Conservation (phyloP, 2,797 vertebrate species). For the Odontamblyopus lacepedii region DNA sequence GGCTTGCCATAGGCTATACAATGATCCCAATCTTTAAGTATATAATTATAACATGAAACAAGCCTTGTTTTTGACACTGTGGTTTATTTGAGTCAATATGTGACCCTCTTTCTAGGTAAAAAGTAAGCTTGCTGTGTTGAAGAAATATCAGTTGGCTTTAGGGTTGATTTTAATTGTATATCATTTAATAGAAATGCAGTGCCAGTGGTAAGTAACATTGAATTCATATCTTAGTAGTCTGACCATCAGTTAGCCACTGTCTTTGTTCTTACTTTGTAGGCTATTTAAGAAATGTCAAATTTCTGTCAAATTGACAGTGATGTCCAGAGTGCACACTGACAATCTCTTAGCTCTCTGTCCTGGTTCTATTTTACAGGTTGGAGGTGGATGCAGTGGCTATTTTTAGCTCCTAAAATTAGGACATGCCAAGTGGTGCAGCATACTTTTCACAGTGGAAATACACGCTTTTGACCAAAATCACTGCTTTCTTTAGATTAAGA, state of each 20-base stretch:
- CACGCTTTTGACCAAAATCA: not conserved
- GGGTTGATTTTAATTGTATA: no score
- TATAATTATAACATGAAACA: no score
- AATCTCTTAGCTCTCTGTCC: constrained; percentile 6
- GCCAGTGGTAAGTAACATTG: no score
- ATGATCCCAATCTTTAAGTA: no score
- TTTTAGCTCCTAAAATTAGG: constrained; percentile 45
- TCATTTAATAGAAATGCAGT: no score
- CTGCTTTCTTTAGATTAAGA: not conserved
- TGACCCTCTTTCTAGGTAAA: no score
- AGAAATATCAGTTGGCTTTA: no score
- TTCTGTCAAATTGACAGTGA: not conserved
- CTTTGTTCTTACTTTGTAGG: not conserved
- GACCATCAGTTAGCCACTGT: not conserved
- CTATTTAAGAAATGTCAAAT: not conserved
- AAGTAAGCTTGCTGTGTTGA: no score
- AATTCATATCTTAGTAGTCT: no score
- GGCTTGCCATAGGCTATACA: no score
- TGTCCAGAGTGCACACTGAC: not conserved
- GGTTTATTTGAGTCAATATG: no score
- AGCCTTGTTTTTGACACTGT: no score
- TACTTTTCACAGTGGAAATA: constrained; percentile 14
- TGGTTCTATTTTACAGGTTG: constrained; percentile 15
- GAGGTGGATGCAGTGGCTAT: constrained; percentile 27
- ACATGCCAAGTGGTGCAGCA: constrained; percentile 24